These are phyloP conservation scores for Nothocercus nigrocapillus DNA, from an alignment of 2,113 vertebrate genomes.

Conservation along the genomic window DNA sequence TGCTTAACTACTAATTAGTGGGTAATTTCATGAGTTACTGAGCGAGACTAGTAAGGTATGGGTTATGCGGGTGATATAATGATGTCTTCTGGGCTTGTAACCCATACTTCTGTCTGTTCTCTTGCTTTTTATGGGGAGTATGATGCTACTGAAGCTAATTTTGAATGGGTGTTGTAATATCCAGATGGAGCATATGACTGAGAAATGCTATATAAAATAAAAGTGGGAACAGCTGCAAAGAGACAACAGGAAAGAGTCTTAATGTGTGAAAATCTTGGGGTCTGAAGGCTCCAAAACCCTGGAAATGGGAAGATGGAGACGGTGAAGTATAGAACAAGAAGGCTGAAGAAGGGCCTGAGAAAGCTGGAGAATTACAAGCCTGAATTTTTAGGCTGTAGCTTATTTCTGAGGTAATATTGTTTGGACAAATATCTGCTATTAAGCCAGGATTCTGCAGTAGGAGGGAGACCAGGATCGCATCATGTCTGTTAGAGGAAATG, in stretches of 20 bases:
- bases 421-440: neutral
- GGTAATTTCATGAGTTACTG: neutral
- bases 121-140: neutral
- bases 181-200: neutral
- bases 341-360: neutral
- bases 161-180: neutral
- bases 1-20: neutral
- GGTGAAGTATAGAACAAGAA: neutral
- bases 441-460: neutral
- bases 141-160: neutral
- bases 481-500: neutral
- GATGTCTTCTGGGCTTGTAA: constrained; percentile 2
- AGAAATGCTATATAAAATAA: neutral
- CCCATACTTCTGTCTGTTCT: neutral
- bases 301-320: neutral
- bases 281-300: neutral
- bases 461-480: neutral
- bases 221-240: neutral
- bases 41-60: neutral
- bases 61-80: neutral
- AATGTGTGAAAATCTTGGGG: neutral
- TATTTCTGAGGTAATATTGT: neutral
- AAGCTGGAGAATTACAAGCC: neutral
- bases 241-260: neutral
- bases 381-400: neutral